Percentiles rank a stretch among this genome's conserved stretches.
phyloP scores from a whole-genome alignment of 2,888 invertebrate species.

The Polylopha cassiicola region DNA sequence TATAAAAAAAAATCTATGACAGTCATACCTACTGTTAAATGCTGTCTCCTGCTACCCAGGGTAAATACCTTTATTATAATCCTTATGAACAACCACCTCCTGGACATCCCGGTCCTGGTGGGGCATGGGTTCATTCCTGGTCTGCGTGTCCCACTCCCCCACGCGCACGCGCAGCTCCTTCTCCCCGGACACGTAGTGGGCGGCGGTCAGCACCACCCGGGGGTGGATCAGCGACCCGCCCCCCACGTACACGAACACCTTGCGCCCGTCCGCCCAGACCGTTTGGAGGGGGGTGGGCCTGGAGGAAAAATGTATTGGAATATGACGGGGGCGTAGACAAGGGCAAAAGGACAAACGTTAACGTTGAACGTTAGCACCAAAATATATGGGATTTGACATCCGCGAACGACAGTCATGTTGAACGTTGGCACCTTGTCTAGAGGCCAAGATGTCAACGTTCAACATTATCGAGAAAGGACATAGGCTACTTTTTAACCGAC shows the following conservation, averaged over 20 bases:
- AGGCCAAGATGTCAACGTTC: not conserved
- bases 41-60: conserved; percentile 47
- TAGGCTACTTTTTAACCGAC: too few relatives aligned
- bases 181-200: conserved; percentile 80
- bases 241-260: conserved; percentile 79
- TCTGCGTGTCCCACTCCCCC: conserved; percentile 86
- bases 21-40: conserved; percentile 90
- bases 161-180: conserved; percentile 61
- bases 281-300: too few relatives aligned
- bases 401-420: too few relatives aligned
- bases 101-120: conserved; percentile 79
- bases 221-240: conserved; percentile 89
- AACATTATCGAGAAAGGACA: not conserved
- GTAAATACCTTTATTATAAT: conserved; percentile 62
- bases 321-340: too few relatives aligned
- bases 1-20: too few relatives aligned
- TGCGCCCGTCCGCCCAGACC: too few relatives aligned
- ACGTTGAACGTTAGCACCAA: too few relatives aligned
- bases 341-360: too few relatives aligned
- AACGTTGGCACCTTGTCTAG: too few relatives aligned
- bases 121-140: conserved; percentile 76
- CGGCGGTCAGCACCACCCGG: conserved; percentile 86
- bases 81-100: conserved; percentile 73
- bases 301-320: too few relatives aligned
- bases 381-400: too few relatives aligned